Conservation (phyloP, 2,888 invertebrate species). For the Glyphotaelius pellucidus region DNA sequence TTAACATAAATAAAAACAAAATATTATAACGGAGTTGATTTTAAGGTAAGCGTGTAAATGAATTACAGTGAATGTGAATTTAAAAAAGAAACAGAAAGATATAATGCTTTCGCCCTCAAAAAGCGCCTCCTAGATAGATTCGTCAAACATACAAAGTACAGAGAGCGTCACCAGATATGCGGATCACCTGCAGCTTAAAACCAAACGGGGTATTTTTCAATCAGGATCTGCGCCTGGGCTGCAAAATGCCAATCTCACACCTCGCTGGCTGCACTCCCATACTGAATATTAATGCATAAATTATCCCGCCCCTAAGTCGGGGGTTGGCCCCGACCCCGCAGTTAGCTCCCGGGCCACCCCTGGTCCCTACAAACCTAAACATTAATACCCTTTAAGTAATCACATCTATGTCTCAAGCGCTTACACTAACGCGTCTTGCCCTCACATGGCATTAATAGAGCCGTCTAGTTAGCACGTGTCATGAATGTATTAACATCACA, state of each 20-base stretch:
- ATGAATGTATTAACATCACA: not conserved
- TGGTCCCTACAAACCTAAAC: slow-evolving; percentile 12
- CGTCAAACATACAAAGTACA: not conserved
- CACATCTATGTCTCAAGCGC: slow-evolving; percentile 31
- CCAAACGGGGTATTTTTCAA: slow-evolving; percentile 34
- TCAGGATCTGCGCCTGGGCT: slow-evolving; percentile 9
- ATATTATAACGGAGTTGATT: not conserved
- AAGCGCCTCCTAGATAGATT: not conserved
- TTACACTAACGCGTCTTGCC: slow-evolving; percentile 17
- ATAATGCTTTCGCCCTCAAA: not conserved
- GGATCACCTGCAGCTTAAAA: slow-evolving; percentile 28
- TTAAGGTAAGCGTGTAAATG: not conserved
- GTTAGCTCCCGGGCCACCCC: slow-evolving; percentile 16
- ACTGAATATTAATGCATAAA: slow-evolving; percentile 62
- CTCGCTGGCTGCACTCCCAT: not conserved
- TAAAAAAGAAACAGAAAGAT: not conserved
- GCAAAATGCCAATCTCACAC: slow-evolving; percentile 32
- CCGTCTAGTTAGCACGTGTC: not conserved
- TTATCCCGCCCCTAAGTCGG: slow-evolving; percentile 54
- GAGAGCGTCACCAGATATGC: not conserved
- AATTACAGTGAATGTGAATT: not conserved
- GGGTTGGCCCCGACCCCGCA: not conserved
- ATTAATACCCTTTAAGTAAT: slow-evolving; percentile 48
- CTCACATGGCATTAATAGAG: not conserved
- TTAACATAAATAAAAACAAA: too few relatives aligned